These are phyloP conservation scores for Andinoacara biseriatus DNA, from an alignment of 2,113 vertebrate genomes.

Conservation along the genomic window DNA sequence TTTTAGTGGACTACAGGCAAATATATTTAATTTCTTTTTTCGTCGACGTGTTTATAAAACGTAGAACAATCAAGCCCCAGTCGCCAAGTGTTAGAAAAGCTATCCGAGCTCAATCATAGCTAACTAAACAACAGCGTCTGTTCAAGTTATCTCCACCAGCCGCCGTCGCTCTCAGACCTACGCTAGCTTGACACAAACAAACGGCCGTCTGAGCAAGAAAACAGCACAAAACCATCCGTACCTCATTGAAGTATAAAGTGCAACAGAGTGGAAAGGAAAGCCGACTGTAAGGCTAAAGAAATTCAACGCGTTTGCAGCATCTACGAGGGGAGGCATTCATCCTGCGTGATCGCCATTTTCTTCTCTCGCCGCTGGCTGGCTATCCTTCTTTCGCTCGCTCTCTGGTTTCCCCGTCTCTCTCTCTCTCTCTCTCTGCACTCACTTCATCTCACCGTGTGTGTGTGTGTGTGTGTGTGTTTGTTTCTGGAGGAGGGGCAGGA, in stretches of 20 bases:
- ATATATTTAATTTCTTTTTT: not conserved
- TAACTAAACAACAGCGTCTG: conserved; percentile 69
- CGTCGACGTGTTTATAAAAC: not conserved
- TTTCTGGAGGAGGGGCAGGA: conserved; percentile 54
- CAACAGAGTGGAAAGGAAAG: conserved; percentile 84
- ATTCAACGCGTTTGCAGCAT: conserved; percentile 84
- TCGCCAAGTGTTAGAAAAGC: not conserved
- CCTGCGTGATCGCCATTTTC: conserved; percentile 91
- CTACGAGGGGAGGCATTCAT: conserved; percentile 84
- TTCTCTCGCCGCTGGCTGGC: conserved; percentile 77
- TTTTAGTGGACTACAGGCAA: not conserved
- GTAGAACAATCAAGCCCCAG: not conserved
- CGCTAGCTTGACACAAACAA: conserved; percentile 24
- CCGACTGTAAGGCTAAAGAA: conserved; percentile 83
- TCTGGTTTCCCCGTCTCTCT: conserved; percentile 67
- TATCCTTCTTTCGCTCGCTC: conserved; percentile 73
- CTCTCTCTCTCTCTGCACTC: conserved; percentile 38
- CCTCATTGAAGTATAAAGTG: conserved; percentile 93
- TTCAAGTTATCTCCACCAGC: conserved; percentile 47
- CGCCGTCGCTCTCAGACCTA: conserved; percentile 26
- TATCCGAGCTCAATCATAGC: conserved; percentile 15
- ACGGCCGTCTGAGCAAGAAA: not conserved
- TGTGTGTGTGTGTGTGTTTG: conserved; percentile 16
- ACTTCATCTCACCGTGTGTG: conserved; percentile 7
- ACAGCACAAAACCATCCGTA: conserved; percentile 55